phyloP scores from a whole-genome alignment of 2,888 invertebrate species.

The Ornithoptera alexandrae region DNA sequence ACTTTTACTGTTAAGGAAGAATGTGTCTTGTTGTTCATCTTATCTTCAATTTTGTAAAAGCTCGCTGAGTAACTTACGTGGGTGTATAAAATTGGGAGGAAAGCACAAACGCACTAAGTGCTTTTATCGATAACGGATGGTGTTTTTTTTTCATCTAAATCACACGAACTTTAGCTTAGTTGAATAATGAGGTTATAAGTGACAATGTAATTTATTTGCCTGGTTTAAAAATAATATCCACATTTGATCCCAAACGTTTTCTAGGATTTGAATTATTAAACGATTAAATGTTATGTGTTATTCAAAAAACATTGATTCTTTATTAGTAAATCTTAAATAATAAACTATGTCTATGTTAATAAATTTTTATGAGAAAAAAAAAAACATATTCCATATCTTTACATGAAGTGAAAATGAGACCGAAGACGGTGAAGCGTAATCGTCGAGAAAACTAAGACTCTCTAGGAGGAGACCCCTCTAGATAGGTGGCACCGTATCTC shows the following conservation, averaged over 20 bases:
- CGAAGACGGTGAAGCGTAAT: neutral
- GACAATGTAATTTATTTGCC: neutral
- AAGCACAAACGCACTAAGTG: slow-evolving; percentile 10
- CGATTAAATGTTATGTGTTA: neutral
- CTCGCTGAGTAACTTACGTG: slow-evolving; percentile 20
- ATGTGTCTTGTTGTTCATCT: neutral
- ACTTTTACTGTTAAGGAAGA: neutral
- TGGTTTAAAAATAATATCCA: neutral
- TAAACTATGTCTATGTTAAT: neutral
- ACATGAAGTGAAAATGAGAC: too few relatives aligned
- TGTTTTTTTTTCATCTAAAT: slow-evolving; percentile 13
- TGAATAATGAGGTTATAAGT: neutral
- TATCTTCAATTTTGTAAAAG: slow-evolving; percentile 23
- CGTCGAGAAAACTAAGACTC: neutral
- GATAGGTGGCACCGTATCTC: too few relatives aligned
- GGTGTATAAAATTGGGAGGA: slow-evolving; percentile 11
- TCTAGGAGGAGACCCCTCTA: too few relatives aligned
- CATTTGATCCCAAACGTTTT: neutral
- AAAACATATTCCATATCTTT: neutral
- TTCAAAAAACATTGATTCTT: neutral
- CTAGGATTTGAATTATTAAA: neutral
- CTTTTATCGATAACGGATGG: slow-evolving; percentile 13
- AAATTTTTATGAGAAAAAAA: neutral
- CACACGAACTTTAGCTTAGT: neutral
- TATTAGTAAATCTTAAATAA: neutral